Conservation (phyloP, 2,797 vertebrate species). For the Ctenosaura bakeri region DNA sequence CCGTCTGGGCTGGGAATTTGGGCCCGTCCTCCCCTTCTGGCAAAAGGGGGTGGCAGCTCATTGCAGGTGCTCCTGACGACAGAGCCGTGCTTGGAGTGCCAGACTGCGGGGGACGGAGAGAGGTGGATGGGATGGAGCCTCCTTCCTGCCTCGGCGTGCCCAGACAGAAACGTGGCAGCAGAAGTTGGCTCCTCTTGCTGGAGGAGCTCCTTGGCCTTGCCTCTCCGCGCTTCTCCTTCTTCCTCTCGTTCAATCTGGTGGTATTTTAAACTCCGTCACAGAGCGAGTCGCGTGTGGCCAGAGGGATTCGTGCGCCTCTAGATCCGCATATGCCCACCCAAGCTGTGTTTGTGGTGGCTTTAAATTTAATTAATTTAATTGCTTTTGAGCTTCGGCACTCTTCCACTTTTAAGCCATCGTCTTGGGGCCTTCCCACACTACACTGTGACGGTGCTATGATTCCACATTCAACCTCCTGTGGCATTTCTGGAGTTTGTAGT, state of each 20-base stretch:
- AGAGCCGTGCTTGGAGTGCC: not conserved
- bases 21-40: not conserved
- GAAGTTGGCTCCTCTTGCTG: not conserved
- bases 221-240: rapidly evolving
- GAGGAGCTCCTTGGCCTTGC: not conserved
- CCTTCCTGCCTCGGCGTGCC: not conserved
- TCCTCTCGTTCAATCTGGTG: not conserved
- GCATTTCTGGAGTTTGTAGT: no score
- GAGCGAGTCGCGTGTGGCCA: no score
- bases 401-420: no score
- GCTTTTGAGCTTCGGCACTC: no score
- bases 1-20: not conserved
- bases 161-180: not conserved
- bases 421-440: no score
- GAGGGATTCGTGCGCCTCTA: no score
- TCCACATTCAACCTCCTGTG: no score
- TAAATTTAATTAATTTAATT: no score
- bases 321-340: no score
- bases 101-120: not conserved
- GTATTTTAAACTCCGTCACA: not conserved
- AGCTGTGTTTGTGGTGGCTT: no score
- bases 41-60: no score
- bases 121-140: not conserved
- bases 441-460: no score
- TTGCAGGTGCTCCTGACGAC: not conserved